A percentile compares a stretch with the other conserved stretches of the same genome.
These are phyloP conservation scores for Argyrosomus japonicus DNA, from an alignment of 2,113 vertebrate species.

Conservation along the genomic window DNA sequence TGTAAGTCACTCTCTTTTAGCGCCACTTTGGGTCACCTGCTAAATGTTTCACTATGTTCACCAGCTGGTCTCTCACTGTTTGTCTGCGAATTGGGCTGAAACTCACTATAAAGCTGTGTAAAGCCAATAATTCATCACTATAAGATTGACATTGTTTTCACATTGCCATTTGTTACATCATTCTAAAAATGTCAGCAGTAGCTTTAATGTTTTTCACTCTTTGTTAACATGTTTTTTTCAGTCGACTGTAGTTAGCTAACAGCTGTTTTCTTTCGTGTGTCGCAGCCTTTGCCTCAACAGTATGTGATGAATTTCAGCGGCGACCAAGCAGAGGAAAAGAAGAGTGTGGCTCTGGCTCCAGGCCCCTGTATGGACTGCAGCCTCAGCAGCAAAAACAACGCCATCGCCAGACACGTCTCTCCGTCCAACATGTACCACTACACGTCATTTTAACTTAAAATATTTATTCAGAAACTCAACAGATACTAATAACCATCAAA, in stretches of 20 bases:
- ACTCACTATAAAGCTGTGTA: too few species aligned
- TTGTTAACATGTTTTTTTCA: not conserved
- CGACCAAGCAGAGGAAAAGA: conserved; percentile 6
- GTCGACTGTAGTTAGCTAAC: not conserved
- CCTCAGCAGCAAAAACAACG: conserved; percentile 37
- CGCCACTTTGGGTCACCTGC: too few species aligned
- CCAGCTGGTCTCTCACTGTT: too few species aligned
- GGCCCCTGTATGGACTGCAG: conserved; percentile 47
- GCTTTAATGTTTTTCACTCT: too few species aligned
- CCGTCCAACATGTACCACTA: conserved; percentile 44
- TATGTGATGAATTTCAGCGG: conserved; percentile 10
- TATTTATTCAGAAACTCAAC: not conserved
- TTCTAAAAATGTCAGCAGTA: too few species aligned
- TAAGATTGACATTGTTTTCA: too few species aligned
- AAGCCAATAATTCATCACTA: too few species aligned
- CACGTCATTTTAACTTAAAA: conserved; percentile 34
- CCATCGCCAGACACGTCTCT: conserved; percentile 37
- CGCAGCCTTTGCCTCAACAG: conserved; percentile 69
- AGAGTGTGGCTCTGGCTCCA: conserved; percentile 46
- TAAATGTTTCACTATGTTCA: too few species aligned
- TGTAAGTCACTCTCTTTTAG: too few species aligned
- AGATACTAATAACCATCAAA: not conserved
- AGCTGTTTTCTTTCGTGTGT: conserved; percentile 5
- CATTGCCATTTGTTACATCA: too few species aligned
- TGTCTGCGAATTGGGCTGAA: too few species aligned